A percentile compares a stretch with the other conserved stretches of the same genome.
These are phyloP conservation scores for Sebastes fasciatus DNA, from an alignment of 2,113 vertebrate species.

Conservation along the genomic window DNA sequence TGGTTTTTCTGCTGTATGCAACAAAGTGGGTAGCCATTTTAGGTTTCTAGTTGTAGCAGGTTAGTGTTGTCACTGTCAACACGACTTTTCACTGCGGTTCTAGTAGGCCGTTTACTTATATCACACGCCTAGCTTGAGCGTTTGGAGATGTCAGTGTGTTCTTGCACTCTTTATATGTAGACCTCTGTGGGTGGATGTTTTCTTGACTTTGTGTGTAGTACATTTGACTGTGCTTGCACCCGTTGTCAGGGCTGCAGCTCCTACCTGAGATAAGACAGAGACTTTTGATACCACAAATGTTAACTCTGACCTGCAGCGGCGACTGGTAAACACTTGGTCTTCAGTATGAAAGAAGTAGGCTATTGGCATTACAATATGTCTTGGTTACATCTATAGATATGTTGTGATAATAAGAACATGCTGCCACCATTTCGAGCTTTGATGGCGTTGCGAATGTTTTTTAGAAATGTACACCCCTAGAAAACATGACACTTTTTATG, in stretches of 20 bases:
- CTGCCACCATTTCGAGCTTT: background rate
- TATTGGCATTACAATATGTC: background rate
- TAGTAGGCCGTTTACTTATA: background rate
- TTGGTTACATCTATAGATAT: conserved; percentile 8
- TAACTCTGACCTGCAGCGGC: background rate
- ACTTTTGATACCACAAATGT: conserved; percentile 2
- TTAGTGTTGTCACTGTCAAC: conserved; percentile 14
- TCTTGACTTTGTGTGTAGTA: conserved; percentile 28
- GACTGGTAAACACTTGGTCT: conserved; percentile 5
- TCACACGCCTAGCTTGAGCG: background rate
- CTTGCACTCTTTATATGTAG: conserved; percentile 4
- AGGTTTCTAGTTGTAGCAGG: conserved; percentile 17
- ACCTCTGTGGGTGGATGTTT: conserved; percentile 34
- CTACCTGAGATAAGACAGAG: conserved; percentile 51
- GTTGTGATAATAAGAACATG: background rate
- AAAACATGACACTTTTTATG: background rate
- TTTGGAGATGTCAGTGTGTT: conserved; percentile 11
- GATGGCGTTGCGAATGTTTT: background rate
- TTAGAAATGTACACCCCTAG: background rate
- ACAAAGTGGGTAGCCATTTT: conserved; percentile 36
- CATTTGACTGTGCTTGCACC: background rate
- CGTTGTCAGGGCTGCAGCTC: conserved; percentile 30
- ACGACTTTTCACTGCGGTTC: background rate
- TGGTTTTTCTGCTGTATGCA: conserved; percentile 3
- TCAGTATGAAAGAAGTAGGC: conserved; percentile 16